Evolutionary conservation across 2,797 vertebrate genomes (phyloP).

Genomic region (Acropternis orthonyx): DNA sequence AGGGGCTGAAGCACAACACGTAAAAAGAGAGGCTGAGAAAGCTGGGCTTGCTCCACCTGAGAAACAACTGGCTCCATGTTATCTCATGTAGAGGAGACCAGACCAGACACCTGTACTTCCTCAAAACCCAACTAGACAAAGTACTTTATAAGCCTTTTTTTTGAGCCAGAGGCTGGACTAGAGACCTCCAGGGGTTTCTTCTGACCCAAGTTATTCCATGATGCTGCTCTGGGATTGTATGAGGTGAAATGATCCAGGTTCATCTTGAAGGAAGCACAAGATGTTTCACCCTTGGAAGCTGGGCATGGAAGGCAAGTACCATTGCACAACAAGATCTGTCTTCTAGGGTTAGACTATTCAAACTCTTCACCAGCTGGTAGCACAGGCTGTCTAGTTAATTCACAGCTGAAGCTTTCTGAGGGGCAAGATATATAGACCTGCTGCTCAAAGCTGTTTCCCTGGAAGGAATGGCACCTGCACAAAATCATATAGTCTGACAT

Average conservation of each 20-base stretch:
- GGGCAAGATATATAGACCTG: background rate
- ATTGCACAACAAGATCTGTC: background rate
- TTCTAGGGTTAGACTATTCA: background rate
- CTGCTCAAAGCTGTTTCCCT: background rate
- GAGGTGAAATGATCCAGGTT: background rate
- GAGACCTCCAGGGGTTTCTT: background rate
- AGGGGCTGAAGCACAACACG: background rate
- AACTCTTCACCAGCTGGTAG: background rate
- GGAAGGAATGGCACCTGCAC: background rate
- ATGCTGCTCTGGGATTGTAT: background rate
- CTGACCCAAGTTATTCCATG: background rate
- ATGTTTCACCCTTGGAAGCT: background rate
- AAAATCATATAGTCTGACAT: rapidly evolving
- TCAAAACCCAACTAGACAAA: background rate
- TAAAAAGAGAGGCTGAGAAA: background rate
- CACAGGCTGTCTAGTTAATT: background rate
- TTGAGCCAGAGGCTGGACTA: background rate
- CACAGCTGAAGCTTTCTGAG: background rate
- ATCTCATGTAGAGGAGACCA: background rate
- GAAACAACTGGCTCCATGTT: background rate
- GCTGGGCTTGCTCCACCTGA: background rate
- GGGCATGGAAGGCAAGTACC: background rate
- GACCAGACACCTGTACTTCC: background rate
- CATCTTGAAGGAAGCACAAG: background rate
- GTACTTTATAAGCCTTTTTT: background rate